Evolutionary conservation across 1,140 invertebrate species (phyloP).

Genomic region (Drosophila melanica): DNA sequence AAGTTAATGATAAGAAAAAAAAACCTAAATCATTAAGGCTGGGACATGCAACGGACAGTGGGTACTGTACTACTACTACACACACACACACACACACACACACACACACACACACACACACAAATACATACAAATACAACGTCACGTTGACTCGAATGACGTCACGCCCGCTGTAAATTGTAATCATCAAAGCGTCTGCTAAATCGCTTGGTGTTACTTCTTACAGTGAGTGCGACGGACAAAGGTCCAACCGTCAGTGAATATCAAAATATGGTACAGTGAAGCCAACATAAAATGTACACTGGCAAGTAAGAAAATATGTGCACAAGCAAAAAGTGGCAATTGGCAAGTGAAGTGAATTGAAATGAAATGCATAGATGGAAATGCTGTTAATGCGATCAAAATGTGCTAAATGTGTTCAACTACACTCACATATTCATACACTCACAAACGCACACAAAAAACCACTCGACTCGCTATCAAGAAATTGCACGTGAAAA

Average conservation of each 20-base stretch:
- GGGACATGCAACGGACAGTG: constrained; percentile 13
- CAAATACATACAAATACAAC: background rate
- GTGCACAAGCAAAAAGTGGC: constrained; percentile 3
- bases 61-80: constrained; percentile 1
- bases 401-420: constrained; percentile 32
- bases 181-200: constrained; percentile 76
- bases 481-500: constrained; percentile 9
- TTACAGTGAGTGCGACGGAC: constrained; percentile 81
- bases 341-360: constrained; percentile 39
- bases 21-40: background rate
- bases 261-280: background rate
- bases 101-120: background rate
- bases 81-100: constrained; percentile 1
- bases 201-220: constrained; percentile 84
- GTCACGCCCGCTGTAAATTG: constrained; percentile 76
- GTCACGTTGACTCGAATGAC: constrained; percentile 26
- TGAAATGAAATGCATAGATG: constrained; percentile 56
- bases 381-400: constrained; percentile 42
- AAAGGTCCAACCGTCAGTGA: constrained; percentile 7
- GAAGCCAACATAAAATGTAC: background rate
- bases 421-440: constrained; percentile 18
- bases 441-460: constrained; percentile 18
- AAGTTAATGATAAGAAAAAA: constrained; percentile 16
- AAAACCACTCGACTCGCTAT: constrained; percentile 13
- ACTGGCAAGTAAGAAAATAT: constrained; percentile 10